Evolutionary conservation across 92 coral and sea anemone species (phyloP).

Genomic region (Heteractis magnifica): DNA sequence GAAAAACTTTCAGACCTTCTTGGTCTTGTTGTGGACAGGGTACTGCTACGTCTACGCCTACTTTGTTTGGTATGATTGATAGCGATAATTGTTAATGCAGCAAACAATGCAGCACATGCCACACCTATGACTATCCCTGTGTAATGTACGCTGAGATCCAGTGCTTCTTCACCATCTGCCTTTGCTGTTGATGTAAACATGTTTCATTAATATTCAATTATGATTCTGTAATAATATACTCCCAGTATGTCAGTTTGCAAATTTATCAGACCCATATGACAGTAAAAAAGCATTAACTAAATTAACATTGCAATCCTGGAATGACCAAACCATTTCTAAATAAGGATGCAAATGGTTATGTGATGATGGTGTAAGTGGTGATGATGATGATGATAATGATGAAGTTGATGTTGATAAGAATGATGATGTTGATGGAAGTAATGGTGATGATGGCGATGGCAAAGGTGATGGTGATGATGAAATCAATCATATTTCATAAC

Average conservation of each 20-base stretch:
- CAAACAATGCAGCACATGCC: conserved; percentile 90
- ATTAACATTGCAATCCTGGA: too few relatives aligned
- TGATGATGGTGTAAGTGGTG: background rate
- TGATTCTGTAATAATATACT: background rate
- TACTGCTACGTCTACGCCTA: conserved; percentile 51
- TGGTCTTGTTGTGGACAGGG: conserved; percentile 32
- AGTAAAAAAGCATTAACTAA: too few relatives aligned
- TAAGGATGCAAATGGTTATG: background rate
- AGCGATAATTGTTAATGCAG: conserved; percentile 74
- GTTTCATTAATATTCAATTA: background rate
- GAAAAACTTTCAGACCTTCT: conserved; percentile 61
- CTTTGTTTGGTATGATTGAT: conserved; percentile 82
- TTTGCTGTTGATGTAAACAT: background rate
- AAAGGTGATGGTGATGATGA: background rate
- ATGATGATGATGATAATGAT: background rate
- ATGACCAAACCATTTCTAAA: too few relatives aligned
- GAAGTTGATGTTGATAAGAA: background rate
- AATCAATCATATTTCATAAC: too few relatives aligned
- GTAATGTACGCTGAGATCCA: conserved; percentile 73
- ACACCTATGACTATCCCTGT: conserved; percentile 96
- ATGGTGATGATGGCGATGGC: background rate
- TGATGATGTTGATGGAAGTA: background rate
- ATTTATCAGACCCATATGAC: too few relatives aligned
- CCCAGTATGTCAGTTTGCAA: too few relatives aligned
- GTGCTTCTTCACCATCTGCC: conserved; percentile 11